Conservation (phyloP, 2,797 vertebrate genomes). For the Sebastes taczanowskii region DNA sequence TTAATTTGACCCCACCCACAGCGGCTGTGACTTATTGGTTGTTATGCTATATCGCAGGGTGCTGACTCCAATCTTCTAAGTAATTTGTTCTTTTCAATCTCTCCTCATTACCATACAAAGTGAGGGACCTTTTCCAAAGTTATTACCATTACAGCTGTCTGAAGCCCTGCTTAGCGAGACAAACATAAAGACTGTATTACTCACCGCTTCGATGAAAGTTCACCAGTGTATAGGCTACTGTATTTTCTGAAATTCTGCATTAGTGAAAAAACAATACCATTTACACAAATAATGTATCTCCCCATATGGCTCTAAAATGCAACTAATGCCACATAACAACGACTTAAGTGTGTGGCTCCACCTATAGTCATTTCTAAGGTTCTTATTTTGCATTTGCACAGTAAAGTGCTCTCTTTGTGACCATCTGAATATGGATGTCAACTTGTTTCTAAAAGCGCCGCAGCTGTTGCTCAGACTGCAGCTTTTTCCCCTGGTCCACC, state of each 20-base stretch:
- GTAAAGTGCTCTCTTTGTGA: slow-evolving; percentile 26
- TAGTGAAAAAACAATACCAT: slow-evolving; percentile 3
- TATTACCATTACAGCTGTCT: slow-evolving; percentile 52
- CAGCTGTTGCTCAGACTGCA: slow-evolving; percentile 18
- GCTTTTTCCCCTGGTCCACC: not conserved
- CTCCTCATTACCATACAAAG: slow-evolving; percentile 71
- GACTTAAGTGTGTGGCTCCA: slow-evolving; percentile 16
- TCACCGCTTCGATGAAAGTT: slow-evolving; percentile 13
- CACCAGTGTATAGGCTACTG: not conserved
- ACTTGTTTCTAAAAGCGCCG: slow-evolving; percentile 4
- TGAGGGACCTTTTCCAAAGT: slow-evolving; percentile 56
- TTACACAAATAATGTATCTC: not conserved
- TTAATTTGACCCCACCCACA: slow-evolving; percentile 37
- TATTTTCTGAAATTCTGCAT: slow-evolving; percentile 28
- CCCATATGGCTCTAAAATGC: not conserved
- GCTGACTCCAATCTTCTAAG: slow-evolving; percentile 68
- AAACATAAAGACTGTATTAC: slow-evolving; percentile 17
- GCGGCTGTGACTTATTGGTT: slow-evolving; percentile 40
- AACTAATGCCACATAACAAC: slow-evolving; percentile 13
- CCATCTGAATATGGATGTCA: slow-evolving; percentile 38
- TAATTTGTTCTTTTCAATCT: slow-evolving; percentile 69
- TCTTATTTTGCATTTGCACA: slow-evolving; percentile 8
- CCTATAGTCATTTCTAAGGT: not conserved
- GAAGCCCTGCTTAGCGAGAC: slow-evolving; percentile 2
- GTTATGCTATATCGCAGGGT: slow-evolving; percentile 51